phyloP scores from a whole-genome alignment of 2,888 invertebrate species.

The Lasioglossum leucozonium region DNA sequence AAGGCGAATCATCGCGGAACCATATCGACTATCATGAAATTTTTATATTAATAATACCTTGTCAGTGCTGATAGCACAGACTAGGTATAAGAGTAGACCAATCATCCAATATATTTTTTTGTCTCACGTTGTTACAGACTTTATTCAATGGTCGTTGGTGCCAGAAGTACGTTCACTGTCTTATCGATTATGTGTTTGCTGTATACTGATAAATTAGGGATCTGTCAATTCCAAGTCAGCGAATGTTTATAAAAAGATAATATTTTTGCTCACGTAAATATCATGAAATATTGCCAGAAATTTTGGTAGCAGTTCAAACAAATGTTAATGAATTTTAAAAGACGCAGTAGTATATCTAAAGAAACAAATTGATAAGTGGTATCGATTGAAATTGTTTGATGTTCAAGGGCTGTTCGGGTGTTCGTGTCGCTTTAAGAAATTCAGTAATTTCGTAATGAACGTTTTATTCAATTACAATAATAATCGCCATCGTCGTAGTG shows the following conservation, averaged over 20 bases:
- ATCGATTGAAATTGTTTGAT: neutral
- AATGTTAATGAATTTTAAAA: no score
- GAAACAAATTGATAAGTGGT: neutral
- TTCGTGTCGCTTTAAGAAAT: neutral
- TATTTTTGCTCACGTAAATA: neutral
- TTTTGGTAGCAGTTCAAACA: neutral
- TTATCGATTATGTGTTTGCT: neutral
- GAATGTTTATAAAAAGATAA: neutral
- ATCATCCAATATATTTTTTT: no score
- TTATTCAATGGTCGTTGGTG: no score
- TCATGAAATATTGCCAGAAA: neutral
- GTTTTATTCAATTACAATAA: slow-evolving; percentile 80
- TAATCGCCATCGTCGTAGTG: slow-evolving; percentile 73
- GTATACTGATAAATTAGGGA: neutral
- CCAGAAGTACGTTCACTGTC: neutral
- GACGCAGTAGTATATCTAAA: no score
- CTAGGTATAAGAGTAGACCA: no score
- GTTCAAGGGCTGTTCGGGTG: neutral
- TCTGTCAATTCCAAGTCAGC: neutral
- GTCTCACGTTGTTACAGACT: no score
- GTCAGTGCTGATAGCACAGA: no score
- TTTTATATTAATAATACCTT: no score
- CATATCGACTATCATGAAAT: no score
- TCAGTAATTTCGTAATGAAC: slow-evolving; percentile 72
- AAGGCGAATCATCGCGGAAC: no score